Base-by-base conservation (phyloP, 2,113 vertebrate species). In the Chaetura pelagica region DNA sequence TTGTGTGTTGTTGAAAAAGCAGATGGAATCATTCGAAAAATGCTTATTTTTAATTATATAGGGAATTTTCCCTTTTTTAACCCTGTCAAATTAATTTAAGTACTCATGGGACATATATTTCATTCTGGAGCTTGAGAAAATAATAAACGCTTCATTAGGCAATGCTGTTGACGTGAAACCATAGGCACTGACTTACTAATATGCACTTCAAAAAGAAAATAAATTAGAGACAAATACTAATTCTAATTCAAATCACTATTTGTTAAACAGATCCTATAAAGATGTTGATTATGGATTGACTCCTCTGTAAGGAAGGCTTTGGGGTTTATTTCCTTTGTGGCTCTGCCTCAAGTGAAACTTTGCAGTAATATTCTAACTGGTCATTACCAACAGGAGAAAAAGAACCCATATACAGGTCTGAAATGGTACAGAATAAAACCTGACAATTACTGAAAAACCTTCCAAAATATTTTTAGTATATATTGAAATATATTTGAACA, bases 11-110 rank as follows among this genome's bases (percentile, higher is more conserved):
- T 77, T 89, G 52, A 89, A 90, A 95, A 93, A 89, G 48, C 93
- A 96, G 95, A 96, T 91, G 89, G 87, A 94, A 87, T 79, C 40
- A 91, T 84, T 96, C 62, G 74, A 74, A 92, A 90, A 96, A 80
- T 61, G 72, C 27, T 73, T 92, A 32, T 38, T 76, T 95, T 87
- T 61, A 91, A 89, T 87, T 93, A 87, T 3, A 74, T 5, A 48
- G 69, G 62, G 84, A 95, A 78, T 93, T 85, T 4, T 82, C 30
- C 5, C 44, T 92, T 83, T 84, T 80, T 84, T 78, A 59, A 52
- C 81, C 20, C 10, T 80, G 74, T 71, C 79, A 95, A 94, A 90
- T 66, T 77, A 55, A 74, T 85, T 35, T 49, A 57, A 61, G 63
- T 61, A 84, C 89, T 64, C 34, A 30, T 55, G 77, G 63, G 86